Percentiles rank a stretch among this genome's conserved stretches.
Evolutionary conservation across 30 jellyfish, hydroid and myxozoan genomes (phyloP).

Genomic region (Chrysaora quinquecirrha): DNA sequence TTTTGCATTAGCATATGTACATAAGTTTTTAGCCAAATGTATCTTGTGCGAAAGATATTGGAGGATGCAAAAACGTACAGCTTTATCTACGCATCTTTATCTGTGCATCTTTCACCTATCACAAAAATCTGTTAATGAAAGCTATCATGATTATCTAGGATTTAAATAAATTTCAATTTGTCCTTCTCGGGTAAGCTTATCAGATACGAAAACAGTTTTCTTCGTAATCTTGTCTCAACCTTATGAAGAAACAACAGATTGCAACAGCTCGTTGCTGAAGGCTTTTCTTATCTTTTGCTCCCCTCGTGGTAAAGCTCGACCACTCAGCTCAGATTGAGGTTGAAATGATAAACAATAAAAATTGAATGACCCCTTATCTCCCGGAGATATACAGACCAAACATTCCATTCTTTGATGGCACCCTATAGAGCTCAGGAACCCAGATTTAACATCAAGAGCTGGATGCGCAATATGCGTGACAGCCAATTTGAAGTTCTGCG

Average conservation of each 20-base stretch:
- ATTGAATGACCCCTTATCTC: slow-evolving; percentile 75
- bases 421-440: slow-evolving; percentile 76
- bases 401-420: slow-evolving; percentile 69
- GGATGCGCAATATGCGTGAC: slow-evolving; percentile 72
- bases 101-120: too few relatives aligned
- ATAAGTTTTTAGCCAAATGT: too few relatives aligned
- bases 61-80: too few relatives aligned
- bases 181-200: slow-evolving; percentile 23
- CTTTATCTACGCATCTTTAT: too few relatives aligned
- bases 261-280: slow-evolving; percentile 17
- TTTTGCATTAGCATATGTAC: too few relatives aligned
- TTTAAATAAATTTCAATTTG: slow-evolving; percentile 5
- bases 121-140: too few relatives aligned
- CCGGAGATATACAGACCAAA: slow-evolving; percentile 70
- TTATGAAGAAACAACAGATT: slow-evolving; percentile 43
- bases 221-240: slow-evolving; percentile 35
- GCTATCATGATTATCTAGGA: slow-evolving; percentile 33
- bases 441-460: slow-evolving; percentile 69
- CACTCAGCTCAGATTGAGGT: slow-evolving; percentile 42
- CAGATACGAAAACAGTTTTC: slow-evolving; percentile 21
- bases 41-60: too few relatives aligned
- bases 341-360: slow-evolving; percentile 37
- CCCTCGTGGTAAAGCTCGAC: slow-evolving; percentile 47
- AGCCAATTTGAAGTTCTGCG: slow-evolving; percentile 76
- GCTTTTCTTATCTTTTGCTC: slow-evolving; percentile 14